Percentiles rank a stretch among this genome's conserved stretches.
Conservation (phyloP, 2,888 invertebrate species). For the Euplexia lucipara region DNA sequence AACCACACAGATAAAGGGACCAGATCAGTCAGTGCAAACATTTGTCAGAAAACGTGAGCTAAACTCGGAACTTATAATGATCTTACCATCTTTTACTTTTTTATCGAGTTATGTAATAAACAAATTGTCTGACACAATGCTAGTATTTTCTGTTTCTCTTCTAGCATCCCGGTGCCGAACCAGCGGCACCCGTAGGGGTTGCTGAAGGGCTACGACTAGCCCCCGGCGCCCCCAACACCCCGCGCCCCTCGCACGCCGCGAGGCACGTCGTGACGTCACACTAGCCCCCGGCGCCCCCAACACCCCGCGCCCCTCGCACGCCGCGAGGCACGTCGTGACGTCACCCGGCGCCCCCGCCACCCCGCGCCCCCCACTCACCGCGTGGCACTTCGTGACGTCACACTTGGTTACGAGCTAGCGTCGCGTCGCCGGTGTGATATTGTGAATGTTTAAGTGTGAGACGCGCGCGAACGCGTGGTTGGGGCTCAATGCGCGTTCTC, state of each 20-base stretch:
- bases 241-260: too few relatives aligned
- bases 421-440: constrained; percentile 1
- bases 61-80: too few relatives aligned
- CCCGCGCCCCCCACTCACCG: too few relatives aligned
- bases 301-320: too few relatives aligned
- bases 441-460: constrained; percentile 10
- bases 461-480: neutral
- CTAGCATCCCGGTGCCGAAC: constrained; percentile 85
- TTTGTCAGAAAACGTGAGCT: too few relatives aligned
- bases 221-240: constrained; percentile 10
- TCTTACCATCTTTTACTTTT: too few relatives aligned
- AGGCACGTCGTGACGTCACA: constrained; percentile 26
- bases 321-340: neutral
- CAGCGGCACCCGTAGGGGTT: constrained; percentile 83
- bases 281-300: constrained; percentile 56
- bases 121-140: neutral
- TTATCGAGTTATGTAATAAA: too few relatives aligned
- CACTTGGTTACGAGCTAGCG: constrained; percentile 19
- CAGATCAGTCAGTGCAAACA: too few relatives aligned
- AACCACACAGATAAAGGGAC: too few relatives aligned
- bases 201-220: constrained; percentile 71
- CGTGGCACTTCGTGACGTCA: constrained; percentile 17
- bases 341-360: neutral
- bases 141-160: constrained; percentile 37
- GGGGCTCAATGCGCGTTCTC: neutral